These are phyloP conservation scores for Platalea minor DNA, from an alignment of 2,797 vertebrate species.

Conservation along the genomic window DNA sequence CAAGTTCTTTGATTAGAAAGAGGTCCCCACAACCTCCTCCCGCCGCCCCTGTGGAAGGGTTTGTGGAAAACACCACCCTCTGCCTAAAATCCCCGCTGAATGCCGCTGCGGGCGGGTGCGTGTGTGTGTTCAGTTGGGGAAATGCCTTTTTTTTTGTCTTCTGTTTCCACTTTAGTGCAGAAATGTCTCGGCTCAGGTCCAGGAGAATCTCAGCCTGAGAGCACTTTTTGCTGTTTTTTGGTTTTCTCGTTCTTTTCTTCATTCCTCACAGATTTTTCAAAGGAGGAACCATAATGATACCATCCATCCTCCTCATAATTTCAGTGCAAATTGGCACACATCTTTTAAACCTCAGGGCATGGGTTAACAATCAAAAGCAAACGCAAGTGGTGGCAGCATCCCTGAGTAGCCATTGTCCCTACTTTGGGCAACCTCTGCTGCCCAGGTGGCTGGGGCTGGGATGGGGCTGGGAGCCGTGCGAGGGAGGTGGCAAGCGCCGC, in stretches of 20 bases:
- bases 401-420: not conserved
- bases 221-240: not conserved
- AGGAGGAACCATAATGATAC: not conserved
- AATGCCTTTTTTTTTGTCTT: not conserved
- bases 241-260: not conserved
- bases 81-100: not conserved
- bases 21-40: not conserved
- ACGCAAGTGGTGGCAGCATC: accelerated
- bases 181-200: not conserved
- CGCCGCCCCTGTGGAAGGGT: accelerated
- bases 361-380: not conserved
- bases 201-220: not conserved
- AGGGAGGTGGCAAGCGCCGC: accelerated
- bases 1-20: constrained; percentile 32
- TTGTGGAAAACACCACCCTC: not conserved
- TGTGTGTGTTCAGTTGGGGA: not conserved
- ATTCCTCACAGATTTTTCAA: not conserved
- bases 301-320: not conserved
- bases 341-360: not conserved
- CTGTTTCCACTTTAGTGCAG: not conserved
- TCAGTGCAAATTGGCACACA: not conserved
- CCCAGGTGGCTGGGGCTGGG: not conserved
- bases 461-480: not conserved
- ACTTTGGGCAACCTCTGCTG: not conserved
- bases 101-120: not conserved